Conservation (phyloP, 2,113 vertebrate genomes). For the Syrrhaptes paradoxus region DNA sequence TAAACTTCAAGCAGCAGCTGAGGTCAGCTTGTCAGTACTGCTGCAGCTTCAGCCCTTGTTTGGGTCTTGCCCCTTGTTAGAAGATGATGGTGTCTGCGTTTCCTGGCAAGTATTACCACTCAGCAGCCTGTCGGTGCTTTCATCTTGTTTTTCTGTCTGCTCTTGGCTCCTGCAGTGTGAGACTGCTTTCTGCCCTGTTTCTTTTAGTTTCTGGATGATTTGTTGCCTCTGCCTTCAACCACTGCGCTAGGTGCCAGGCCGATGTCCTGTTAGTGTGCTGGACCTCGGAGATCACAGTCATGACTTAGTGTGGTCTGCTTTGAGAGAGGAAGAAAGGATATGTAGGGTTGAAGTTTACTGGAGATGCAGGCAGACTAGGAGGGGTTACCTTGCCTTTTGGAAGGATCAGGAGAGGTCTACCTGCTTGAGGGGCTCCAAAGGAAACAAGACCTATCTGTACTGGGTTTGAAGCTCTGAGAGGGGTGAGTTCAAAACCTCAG, state of each 20-base stretch:
- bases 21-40: neutral
- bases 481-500: neutral
- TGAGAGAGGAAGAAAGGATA: no score
- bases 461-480: neutral
- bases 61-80: neutral
- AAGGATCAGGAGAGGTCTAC: neutral
- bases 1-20: conserved; percentile 24
- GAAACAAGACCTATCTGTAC: rapidly evolving
- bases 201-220: neutral
- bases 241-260: neutral
- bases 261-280: neutral
- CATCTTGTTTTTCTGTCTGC: neutral
- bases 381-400: neutral
- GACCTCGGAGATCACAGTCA: neutral
- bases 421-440: neutral
- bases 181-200: neutral
- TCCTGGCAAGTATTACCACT: neutral
- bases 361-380: neutral
- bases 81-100: neutral
- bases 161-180: neutral
- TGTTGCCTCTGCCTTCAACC: neutral
- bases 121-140: neutral
- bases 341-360: neutral
- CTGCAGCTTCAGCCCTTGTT: conserved; percentile 16
- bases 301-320: neutral